Base-by-base conservation (phyloP, 2,797 vertebrate species). In the Coregonus suidteri region DNA sequence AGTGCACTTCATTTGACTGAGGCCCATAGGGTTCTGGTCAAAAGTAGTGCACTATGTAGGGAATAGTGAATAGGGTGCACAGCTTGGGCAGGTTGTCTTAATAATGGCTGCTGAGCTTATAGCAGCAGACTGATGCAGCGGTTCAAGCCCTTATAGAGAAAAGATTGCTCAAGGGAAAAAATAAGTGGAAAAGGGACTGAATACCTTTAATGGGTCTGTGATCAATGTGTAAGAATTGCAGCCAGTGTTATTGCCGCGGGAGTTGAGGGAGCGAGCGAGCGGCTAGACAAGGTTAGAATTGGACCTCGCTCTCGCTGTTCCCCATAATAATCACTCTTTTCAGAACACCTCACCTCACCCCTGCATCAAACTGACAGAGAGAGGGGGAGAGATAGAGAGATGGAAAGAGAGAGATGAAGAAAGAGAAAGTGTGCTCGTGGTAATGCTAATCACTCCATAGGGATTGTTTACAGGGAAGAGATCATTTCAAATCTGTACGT, bases 191-290 rank as follows among this genome's bases (percentile, higher is more conserved):
- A 75, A 84, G 83, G 84, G 85, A 83, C 84, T 77, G 84, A 88
- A 86, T 75, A 84, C 85, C 82, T 86, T 81, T 85, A 92, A 90
- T 88, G 84, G 80, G 81, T 83, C 83, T 84, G 79, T 90, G 90
- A 93, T 93, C 85, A 84, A 80, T 83, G 88, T 87, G 78, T 82
- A 70, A 72, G 51, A 77, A 84, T 80, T 78, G 85, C 81, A 80
- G 86, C 82, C 74, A 64, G 82, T 20, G 79, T 80, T 88, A 82
- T 80, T 81, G 79, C 77, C 47, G 20, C 30, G 64, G 66, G 76
- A 9, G 7, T 18, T 35, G 15, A 16, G 73, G 69, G 56, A 75
- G 76, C 75, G 74, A 75, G 76, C 76, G 74, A 75, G 81, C 78
- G 76, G 66, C 1, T 52, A 13, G 9, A 47, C 77, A 80, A 64